Conservation (phyloP, 2,113 vertebrate genomes). For the Syngnathus typhle region DNA sequence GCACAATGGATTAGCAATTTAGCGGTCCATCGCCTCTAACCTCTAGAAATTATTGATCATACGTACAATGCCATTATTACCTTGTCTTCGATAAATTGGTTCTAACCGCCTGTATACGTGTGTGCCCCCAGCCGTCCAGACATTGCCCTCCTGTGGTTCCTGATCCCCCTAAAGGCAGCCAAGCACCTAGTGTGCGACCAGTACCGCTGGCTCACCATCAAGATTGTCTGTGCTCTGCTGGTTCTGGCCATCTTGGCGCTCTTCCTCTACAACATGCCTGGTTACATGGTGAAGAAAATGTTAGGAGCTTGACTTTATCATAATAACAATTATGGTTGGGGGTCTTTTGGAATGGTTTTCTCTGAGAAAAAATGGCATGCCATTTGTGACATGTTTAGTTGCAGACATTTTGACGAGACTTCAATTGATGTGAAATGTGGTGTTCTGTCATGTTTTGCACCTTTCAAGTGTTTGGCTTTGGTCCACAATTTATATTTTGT, state of each 20-base stretch:
- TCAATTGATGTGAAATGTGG: constrained; percentile 3
- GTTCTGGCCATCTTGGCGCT: constrained; percentile 78
- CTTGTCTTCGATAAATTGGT: no score
- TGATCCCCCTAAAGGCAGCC: constrained; percentile 85
- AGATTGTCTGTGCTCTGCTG: constrained; percentile 80
- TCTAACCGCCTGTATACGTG: neutral
- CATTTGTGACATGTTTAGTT: neutral
- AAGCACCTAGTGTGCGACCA: constrained; percentile 86
- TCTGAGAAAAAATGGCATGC: neutral
- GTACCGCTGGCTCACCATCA: constrained; percentile 91
- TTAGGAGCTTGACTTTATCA: constrained; percentile 72
- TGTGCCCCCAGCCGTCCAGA: constrained; percentile 79
- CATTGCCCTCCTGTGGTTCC: constrained; percentile 89
- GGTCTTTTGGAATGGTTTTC: neutral
- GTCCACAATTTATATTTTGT: constrained; percentile 1
- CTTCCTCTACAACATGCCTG: constrained; percentile 89
- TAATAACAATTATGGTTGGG: neutral
- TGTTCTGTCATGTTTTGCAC: neutral
- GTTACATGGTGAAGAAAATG: constrained; percentile 92
- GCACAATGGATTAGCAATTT: constrained; percentile 65
- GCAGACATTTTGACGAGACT: constrained; percentile 13
- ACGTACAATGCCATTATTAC: no score
- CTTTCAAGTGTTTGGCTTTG: neutral
- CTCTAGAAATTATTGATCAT: constrained; percentile 29
- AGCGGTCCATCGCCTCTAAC: constrained; percentile 65